Conservation (phyloP, 1,140 invertebrate genomes). For the Drosophila nasuta region DNA sequence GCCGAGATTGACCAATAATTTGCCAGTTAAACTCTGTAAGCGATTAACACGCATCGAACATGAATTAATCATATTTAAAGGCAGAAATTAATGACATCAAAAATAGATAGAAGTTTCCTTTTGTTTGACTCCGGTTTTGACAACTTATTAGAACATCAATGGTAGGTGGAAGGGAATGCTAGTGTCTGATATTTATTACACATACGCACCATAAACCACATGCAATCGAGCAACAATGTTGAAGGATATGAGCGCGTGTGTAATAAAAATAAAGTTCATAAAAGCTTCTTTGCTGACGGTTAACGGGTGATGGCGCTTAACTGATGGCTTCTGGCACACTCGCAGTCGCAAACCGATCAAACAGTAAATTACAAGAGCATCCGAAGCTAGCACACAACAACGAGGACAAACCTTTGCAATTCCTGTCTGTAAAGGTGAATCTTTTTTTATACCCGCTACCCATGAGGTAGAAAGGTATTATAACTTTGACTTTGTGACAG, state of each 20-base stretch:
- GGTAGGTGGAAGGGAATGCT: constrained; percentile 5
- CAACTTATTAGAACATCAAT: constrained; percentile 48
- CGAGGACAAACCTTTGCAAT: constrained; percentile 17
- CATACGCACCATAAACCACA: constrained; percentile 74
- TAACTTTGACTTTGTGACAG: too few species aligned
- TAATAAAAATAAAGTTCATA: constrained; percentile 72
- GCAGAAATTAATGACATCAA: neutral
- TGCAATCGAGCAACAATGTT: constrained; percentile 66
- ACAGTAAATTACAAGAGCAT: constrained; percentile 64
- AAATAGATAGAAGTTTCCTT: neutral
- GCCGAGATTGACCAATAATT: constrained; percentile 1
- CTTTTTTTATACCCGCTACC: too few species aligned
- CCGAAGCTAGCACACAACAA: constrained; percentile 10
- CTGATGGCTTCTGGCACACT: constrained; percentile 10
- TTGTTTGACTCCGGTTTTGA: constrained; percentile 30
- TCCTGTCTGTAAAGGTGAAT: neutral
- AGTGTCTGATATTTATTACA: constrained; percentile 62
- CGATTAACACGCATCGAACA: neutral
- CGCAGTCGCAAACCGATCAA: constrained; percentile 46
- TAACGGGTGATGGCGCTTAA: constrained; percentile 19
- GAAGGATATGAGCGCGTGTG: constrained; percentile 50
- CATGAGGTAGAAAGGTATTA: too few species aligned
- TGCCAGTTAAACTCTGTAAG: neutral
- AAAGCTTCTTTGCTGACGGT: constrained; percentile 35
- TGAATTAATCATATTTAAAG: neutral